phyloP scores from a whole-genome alignment of 2,888 invertebrate species.

The Cheilosia scutellata region DNA sequence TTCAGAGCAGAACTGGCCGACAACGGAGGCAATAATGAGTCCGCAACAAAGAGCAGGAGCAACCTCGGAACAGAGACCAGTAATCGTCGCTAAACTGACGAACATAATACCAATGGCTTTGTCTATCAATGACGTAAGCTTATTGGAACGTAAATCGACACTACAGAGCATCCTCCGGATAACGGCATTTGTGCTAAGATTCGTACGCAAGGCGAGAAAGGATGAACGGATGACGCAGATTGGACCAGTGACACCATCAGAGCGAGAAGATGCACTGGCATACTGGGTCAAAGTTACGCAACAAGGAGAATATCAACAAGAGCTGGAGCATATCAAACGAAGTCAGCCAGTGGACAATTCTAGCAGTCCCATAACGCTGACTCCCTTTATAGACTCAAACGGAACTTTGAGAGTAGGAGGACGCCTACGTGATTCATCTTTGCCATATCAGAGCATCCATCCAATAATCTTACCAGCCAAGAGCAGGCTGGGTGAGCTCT shows the following conservation, averaged over 20 bases:
- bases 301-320: neutral
- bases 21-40: no score
- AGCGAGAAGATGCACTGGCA: conserved; percentile 1
- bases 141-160: conserved; percentile 16
- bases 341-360: neutral
- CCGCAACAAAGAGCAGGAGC: conserved; percentile 5
- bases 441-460: conserved; percentile 17
- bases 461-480: no score
- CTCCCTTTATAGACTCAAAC: conserved; percentile 13
- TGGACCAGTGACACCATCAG: neutral
- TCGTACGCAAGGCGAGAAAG: neutral
- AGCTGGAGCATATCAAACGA: neutral
- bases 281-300: conserved; percentile 9
- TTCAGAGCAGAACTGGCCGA: conserved; percentile 7
- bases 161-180: conserved; percentile 17
- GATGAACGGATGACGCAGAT: neutral
- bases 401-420: conserved; percentile 18
- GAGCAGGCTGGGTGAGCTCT: no score
- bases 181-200: neutral
- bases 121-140: conserved; percentile 1
- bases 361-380: neutral
- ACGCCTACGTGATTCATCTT: neutral
- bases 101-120: neutral
- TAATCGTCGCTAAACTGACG: neutral
- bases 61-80: neutral